A percentile compares a stretch with the other conserved stretches of the same genome.
Conservation (phyloP, 2,797 vertebrate genomes). For the Trematomus bernacchii region DNA sequence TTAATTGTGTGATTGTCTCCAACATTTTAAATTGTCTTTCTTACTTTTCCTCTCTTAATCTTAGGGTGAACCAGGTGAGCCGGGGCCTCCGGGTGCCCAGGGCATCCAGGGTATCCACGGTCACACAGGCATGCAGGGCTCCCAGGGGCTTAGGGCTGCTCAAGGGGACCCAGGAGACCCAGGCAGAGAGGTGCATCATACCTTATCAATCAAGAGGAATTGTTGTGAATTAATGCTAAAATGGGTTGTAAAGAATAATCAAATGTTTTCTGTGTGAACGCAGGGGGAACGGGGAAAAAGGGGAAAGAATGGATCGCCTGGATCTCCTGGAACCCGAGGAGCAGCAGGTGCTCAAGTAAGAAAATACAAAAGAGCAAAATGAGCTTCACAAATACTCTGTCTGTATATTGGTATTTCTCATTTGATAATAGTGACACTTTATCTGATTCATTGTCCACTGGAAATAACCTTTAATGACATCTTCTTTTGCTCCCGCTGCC, state of each 20-base stretch:
- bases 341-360: conserved; percentile 83
- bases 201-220: too few relatives aligned
- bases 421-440: neutral
- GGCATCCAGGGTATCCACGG: conserved; percentile 92
- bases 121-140: conserved; percentile 85
- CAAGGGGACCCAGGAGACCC: conserved; percentile 83
- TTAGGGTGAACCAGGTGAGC: conserved; percentile 90
- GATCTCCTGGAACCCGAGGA: conserved; percentile 82
- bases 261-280: conserved; percentile 5
- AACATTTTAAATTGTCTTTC: neutral
- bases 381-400: neutral
- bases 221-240: neutral
- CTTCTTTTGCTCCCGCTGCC: neutral
- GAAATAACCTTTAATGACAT: neutral
- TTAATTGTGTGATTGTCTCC: conserved; percentile 29
- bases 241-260: neutral
- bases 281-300: conserved; percentile 90
- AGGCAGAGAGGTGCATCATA: conserved; percentile 83
- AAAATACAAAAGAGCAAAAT: neutral
- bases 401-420: neutral
- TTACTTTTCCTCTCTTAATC: neutral
- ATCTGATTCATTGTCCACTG: neutral
- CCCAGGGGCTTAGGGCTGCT: conserved; percentile 83
- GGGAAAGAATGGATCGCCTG: conserved; percentile 87
- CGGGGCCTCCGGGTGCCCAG: conserved; percentile 89